These are phyloP conservation scores for Anadara kagoshimensis DNA, from an alignment of 1,140 invertebrate species.

Conservation along the genomic window DNA sequence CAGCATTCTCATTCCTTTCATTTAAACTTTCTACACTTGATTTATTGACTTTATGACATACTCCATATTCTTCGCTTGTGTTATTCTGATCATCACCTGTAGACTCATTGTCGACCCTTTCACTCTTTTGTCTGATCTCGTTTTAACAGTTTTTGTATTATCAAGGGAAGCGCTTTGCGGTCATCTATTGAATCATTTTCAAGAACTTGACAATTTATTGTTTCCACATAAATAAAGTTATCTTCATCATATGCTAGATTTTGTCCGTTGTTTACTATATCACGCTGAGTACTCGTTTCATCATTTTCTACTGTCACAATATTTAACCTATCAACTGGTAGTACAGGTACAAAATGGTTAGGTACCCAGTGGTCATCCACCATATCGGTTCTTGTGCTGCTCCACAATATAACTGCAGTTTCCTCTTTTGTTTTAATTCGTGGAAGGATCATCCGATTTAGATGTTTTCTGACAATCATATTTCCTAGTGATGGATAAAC, in stretches of 20 bases:
- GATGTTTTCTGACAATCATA: conserved; percentile 12
- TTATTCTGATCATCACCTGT: too few species aligned
- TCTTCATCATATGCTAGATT: neutral
- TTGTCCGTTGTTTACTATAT: neutral
- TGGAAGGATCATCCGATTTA: conserved; percentile 6
- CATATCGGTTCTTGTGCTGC: conserved; percentile 33
- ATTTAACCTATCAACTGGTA: conserved; percentile 1
- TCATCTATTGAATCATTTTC: neutral
- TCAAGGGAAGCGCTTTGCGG: neutral
- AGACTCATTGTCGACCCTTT: too few species aligned
- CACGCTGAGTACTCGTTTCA: neutral
- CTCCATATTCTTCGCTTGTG: too few species aligned
- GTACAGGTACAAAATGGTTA: conserved; percentile 17
- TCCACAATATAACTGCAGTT: conserved; percentile 23
- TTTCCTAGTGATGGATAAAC: conserved; percentile 24
- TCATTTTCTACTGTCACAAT: neutral
- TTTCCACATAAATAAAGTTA: neutral
- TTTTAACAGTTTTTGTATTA: neutral
- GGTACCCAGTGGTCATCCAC: conserved; percentile 16
- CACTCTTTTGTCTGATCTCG: too few species aligned
- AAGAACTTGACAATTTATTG: neutral
- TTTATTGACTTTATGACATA: too few species aligned
- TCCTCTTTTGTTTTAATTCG: neutral
- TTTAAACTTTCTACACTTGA: too few species aligned
- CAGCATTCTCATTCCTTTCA: too few species aligned